Evolutionary conservation across 2,797 vertebrate genomes (phyloP).

Genomic region (Melanotaenia pygmaea): DNA sequence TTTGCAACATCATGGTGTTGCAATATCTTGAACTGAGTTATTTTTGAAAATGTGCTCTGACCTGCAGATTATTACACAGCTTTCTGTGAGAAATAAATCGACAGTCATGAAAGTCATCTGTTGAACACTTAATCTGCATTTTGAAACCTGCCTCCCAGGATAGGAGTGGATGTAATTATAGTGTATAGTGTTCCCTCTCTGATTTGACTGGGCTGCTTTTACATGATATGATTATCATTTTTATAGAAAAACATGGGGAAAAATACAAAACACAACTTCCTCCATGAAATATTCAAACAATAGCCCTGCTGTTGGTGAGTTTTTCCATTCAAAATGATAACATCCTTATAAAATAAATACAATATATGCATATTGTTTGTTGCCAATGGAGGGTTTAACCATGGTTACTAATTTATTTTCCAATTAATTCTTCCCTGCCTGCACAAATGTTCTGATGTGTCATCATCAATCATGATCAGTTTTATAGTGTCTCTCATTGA

Average conservation of each 20-base stretch:
- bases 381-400: conserved; percentile 70
- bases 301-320: neutral
- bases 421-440: conserved; percentile 76
- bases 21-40: conserved; percentile 64
- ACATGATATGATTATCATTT: conserved; percentile 37
- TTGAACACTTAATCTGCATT: conserved; percentile 63
- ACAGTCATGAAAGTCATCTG: conserved; percentile 65
- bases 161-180: conserved; percentile 60
- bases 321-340: conserved; percentile 14
- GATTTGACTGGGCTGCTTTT: conserved; percentile 29
- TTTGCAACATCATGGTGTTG: conserved; percentile 65
- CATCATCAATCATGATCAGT: conserved; percentile 87
- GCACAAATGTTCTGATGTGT: conserved; percentile 73
- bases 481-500: conserved; percentile 86
- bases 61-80: conserved; percentile 61
- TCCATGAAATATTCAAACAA: conserved; percentile 27
- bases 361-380: conserved; percentile 51
- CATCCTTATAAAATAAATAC: conserved; percentile 15
- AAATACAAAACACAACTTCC: conserved; percentile 2
- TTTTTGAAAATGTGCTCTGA: conserved; percentile 65
- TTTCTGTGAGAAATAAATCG: conserved; percentile 60
- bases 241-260: conserved; percentile 20
- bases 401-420: conserved; percentile 81
- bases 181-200: conserved; percentile 36
- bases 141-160: conserved; percentile 56